These are phyloP conservation scores for Valencia hispanica DNA, from an alignment of 2,797 vertebrate species.

Conservation along the genomic window DNA sequence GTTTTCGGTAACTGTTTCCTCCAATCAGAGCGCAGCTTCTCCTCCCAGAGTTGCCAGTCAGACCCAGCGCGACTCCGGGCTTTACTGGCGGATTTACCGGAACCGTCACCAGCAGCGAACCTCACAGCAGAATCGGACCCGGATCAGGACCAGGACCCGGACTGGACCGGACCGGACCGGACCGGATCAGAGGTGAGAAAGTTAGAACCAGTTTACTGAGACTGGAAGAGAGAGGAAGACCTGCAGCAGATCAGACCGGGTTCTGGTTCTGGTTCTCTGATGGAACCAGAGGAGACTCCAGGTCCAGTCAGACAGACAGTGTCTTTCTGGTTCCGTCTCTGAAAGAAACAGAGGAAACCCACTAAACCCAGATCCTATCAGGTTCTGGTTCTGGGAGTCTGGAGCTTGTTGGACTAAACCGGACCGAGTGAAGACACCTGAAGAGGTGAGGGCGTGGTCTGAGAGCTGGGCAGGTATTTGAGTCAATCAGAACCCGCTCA, in stretches of 20 bases:
- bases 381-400: background rate
- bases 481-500: background rate
- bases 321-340: background rate
- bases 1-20: background rate
- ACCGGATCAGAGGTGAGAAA: constrained; percentile 39
- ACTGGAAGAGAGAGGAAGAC: background rate
- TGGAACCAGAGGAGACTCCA: background rate
- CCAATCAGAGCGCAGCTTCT: constrained; percentile 9
- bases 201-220: background rate
- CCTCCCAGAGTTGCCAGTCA: constrained; percentile 19
- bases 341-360: background rate
- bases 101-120: background rate
- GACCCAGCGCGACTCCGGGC: background rate
- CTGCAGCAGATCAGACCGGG: background rate
- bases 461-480: no score
- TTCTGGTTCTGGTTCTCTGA: background rate
- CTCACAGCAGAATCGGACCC: background rate
- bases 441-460: background rate
- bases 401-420: background rate
- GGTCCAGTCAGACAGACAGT: background rate
- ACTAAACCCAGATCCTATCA: background rate
- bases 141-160: background rate
- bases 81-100: background rate
- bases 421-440: background rate
- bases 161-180: background rate